Base-by-base conservation (phyloP, 2,888 invertebrate species). In the Epinotia demarniana region DNA sequence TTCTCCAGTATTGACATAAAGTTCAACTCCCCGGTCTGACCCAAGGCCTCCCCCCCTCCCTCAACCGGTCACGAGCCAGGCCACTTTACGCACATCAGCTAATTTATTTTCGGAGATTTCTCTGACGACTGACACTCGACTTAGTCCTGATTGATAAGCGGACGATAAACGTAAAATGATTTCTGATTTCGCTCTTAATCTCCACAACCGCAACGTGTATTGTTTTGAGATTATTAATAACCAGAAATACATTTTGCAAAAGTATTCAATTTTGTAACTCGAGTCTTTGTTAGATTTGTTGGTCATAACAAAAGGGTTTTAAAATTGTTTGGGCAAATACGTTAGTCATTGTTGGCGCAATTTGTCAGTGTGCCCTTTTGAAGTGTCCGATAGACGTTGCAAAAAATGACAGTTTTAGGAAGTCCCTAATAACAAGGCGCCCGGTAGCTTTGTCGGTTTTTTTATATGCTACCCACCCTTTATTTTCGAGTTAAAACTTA, bases 381-480 rank as follows among this genome's bases (percentile, higher is more conserved):
- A 88, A 83, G 80, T 81, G 80, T 80, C 89, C 90, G 90, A 87
- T 90, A 89, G 90, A 87, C 87, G 81, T 78, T 77, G 81, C 84
- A 88, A 92, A 92, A 91, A 83, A 79, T 78, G 86, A 82, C 84
- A 82, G 87, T 87, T 90, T 93, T 93, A 92, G 93, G 93, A 93
- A 92, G 92, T 92, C 82, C 83, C 88, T 92, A 92, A 93, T 93
- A 89, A 92, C 88, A 92, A 89, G 93, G 93, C 93, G 93, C 92
- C 93, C 85, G 83, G 90, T 87, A 90, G 92, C 90, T 90, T 91
- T 89, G 87, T 84, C 83, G 77, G 68, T 79, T 86, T 88, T 89
- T 88, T 87, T 87, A 83, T 82, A 76, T 76, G 79, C 76, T 81
- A 84, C 83, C 83, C 81, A 84, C 84, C 87, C 87, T 85, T 86